These are phyloP conservation scores for Noctua janthe DNA, from an alignment of 2,888 invertebrate genomes.

Conservation along the genomic window DNA sequence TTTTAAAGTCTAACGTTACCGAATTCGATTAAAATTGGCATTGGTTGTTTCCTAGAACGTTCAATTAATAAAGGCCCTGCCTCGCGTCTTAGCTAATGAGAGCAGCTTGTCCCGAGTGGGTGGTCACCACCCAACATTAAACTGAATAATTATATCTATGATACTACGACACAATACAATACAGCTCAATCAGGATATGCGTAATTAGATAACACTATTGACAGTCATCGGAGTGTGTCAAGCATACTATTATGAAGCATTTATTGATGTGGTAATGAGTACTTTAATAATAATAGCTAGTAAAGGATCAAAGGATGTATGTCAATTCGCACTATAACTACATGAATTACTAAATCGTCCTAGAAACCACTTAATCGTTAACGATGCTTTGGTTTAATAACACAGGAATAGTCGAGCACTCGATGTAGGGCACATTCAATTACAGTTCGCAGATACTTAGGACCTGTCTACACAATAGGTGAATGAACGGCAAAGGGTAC, in stretches of 20 bases:
- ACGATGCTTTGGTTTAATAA: not conserved
- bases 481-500: constrained; percentile 13
- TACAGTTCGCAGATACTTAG: constrained; percentile 19
- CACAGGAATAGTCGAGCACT: constrained; percentile 7
- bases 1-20: not conserved
- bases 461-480: constrained; percentile 29
- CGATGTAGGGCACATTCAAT: constrained; percentile 23
- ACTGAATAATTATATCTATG: constrained; percentile 46
- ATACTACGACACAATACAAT: constrained; percentile 11
- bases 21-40: constrained; percentile 10
- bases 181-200: constrained; percentile 53
- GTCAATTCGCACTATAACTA: constrained; percentile 10
- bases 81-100: constrained; percentile 36
- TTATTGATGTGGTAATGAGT: constrained; percentile 25
- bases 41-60: constrained; percentile 14
- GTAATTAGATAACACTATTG: constrained; percentile 56
- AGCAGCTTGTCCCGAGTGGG: constrained; percentile 16
- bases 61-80: constrained; percentile 36
- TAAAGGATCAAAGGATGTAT: constrained; percentile 35
- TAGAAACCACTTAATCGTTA: not conserved
- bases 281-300: constrained; percentile 33
- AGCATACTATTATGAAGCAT: constrained; percentile 30
- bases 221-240: constrained; percentile 37
- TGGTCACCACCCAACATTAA: constrained; percentile 4
- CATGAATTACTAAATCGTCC: constrained; percentile 18